phyloP scores from a whole-genome alignment of 1,140 invertebrate genomes.

The Goniozus legneri region DNA sequence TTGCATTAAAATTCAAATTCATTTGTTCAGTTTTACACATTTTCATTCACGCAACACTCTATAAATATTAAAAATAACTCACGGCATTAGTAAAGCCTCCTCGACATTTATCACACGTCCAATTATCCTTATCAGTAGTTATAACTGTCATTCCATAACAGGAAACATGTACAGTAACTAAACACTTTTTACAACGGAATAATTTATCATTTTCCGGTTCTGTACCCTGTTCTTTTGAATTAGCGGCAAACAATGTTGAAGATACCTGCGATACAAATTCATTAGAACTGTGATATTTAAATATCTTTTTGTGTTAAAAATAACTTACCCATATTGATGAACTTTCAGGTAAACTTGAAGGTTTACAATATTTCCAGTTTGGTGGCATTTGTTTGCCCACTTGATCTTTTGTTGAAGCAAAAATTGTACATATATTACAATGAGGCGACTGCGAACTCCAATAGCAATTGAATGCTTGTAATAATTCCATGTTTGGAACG shows the following conservation, averaged over 20 bases:
- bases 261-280: constrained; percentile 33
- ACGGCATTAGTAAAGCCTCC: constrained; percentile 41
- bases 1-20: no score
- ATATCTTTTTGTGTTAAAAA: constrained; percentile 1
- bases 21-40: no score
- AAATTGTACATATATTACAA: constrained; percentile 45
- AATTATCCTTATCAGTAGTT: constrained; percentile 42
- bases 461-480: constrained; percentile 47
- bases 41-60: no score
- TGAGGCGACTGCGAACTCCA: constrained; percentile 49
- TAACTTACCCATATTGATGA: constrained; percentile 47
- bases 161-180: constrained; percentile 52
- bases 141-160: constrained; percentile 52
- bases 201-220: constrained; percentile 48
- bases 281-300: constrained; percentile 4
- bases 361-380: constrained; percentile 46
- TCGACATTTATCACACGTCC: constrained; percentile 55
- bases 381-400: constrained; percentile 40
- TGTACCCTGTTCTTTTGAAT: constrained; percentile 43
- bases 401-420: constrained; percentile 32
- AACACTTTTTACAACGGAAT: constrained; percentile 49
- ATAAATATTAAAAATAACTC: constrained; percentile 23
- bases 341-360: constrained; percentile 43
- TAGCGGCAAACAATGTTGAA: constrained; percentile 43
- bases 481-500: constrained; percentile 28